phyloP scores from a whole-genome alignment of 2,797 vertebrate species.

The Coracias cyanogaster region DNA sequence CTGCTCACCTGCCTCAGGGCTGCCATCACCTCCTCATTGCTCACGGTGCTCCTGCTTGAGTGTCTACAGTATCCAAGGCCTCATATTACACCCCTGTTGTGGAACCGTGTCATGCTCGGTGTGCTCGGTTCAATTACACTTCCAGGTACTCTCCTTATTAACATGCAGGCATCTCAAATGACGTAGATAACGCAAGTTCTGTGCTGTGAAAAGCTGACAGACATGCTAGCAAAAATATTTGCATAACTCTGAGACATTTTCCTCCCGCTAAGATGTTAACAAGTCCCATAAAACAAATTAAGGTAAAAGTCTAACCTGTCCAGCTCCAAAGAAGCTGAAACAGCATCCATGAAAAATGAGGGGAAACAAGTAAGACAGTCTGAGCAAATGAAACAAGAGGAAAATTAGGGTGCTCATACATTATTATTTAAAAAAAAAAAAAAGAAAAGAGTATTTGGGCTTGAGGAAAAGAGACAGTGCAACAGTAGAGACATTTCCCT shows the following conservation, averaged over 20 bases:
- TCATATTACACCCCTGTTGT: background rate
- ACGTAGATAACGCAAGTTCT: background rate
- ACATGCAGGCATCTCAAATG: background rate
- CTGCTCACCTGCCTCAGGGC: background rate
- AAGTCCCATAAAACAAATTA: background rate
- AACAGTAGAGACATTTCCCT: background rate
- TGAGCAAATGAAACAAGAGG: background rate
- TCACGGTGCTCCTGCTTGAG: rapidly evolving
- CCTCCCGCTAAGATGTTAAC: background rate
- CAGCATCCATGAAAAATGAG: background rate
- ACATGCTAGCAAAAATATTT: background rate
- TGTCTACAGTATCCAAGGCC: background rate
- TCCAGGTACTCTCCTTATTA: background rate
- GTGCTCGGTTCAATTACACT: background rate
- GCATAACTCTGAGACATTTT: background rate
- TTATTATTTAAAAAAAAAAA: background rate
- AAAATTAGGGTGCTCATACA: background rate
- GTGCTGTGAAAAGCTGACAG: background rate
- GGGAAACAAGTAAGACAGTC: background rate
- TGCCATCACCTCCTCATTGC: background rate
- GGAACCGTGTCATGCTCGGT: background rate
- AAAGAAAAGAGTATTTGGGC: background rate
- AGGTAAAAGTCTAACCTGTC: background rate
- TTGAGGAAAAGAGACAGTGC: background rate
- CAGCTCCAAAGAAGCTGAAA: background rate